Conservation (phyloP, 2,797 vertebrate genomes). For the Catamblyrhynchus diadema region DNA sequence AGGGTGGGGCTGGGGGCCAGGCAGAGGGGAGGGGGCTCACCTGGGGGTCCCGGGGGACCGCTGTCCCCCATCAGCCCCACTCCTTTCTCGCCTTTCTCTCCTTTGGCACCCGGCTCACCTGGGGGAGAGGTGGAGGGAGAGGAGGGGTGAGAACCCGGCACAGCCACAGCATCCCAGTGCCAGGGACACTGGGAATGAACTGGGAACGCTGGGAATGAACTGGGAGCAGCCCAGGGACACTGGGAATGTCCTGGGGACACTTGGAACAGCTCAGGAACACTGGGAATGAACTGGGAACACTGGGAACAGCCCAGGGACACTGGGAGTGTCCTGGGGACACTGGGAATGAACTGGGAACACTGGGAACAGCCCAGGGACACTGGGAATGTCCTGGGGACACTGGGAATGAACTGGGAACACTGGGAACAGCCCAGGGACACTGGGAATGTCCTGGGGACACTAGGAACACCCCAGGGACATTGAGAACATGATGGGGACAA, state of each 20-base stretch:
- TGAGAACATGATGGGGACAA: rapidly evolving
- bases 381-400: rapidly evolving
- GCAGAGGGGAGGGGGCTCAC: slow-evolving; percentile 58
- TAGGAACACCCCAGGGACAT: no score
- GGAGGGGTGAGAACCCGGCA: rapidly evolving
- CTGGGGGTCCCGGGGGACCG: slow-evolving; percentile 89
- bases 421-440: no score
- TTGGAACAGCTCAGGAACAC: no score
- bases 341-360: not conserved
- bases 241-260: not conserved
- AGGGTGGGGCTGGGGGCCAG: rapidly evolving
- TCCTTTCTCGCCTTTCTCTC: slow-evolving; percentile 90
- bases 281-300: no score
- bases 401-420: no score
- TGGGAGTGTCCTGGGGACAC: not conserved
- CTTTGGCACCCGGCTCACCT: slow-evolving; percentile 86
- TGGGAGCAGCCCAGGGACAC: no score
- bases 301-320: no score
- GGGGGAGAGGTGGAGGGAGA: not conserved
- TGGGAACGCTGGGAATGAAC: no score
- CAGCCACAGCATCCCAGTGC: rapidly evolving
- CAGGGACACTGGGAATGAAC: not conserved
- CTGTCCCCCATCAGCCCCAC: slow-evolving; percentile 89
- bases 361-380: rapidly evolving
- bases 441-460: no score